Conservation (phyloP, 1,140 invertebrate genomes). For the Drosophila mauritiana region DNA sequence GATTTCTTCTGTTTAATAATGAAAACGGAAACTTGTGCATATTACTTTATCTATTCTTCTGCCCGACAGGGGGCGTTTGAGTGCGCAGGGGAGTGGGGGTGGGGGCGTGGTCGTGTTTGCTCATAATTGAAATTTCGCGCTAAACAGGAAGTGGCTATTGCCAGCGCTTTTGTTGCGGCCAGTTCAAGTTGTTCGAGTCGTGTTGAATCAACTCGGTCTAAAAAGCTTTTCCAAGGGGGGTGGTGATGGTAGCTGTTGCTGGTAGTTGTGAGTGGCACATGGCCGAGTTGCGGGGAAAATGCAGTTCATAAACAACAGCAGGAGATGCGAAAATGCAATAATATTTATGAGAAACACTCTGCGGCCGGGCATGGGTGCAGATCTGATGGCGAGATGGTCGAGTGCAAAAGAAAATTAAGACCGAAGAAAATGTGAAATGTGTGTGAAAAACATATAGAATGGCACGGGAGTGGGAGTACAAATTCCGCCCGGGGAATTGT, state of each 20-base stretch:
- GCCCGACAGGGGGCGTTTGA: neutral
- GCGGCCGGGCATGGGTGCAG: slow-evolving; percentile 7
- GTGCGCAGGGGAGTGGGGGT: no score
- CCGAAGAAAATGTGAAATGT: slow-evolving; percentile 51
- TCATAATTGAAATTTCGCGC: slow-evolving; percentile 82
- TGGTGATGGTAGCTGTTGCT: no score
- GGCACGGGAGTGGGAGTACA: neutral
- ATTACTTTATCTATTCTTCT: slow-evolving; percentile 59
- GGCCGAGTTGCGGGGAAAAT: slow-evolving; percentile 36
- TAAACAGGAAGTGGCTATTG: slow-evolving; percentile 75
- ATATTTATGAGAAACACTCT: slow-evolving; percentile 58
- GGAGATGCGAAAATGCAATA: slow-evolving; percentile 61
- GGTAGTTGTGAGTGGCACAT: slow-evolving; percentile 33
- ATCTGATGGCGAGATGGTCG: slow-evolving; percentile 2
- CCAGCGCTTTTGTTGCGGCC: slow-evolving; percentile 48
- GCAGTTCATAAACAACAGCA: slow-evolving; percentile 60
- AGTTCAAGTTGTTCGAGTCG: slow-evolving; percentile 62
- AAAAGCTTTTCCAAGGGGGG: slow-evolving; percentile 44
- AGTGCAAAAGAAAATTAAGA: slow-evolving; percentile 48
- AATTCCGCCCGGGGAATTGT: slow-evolving; percentile 37
- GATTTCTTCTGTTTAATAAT: slow-evolving; percentile 71
- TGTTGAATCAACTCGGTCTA: slow-evolving; percentile 40
- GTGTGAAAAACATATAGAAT: slow-evolving; percentile 22
- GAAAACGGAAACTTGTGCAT: slow-evolving; percentile 60
- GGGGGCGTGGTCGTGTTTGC: slow-evolving; percentile 58